Base-by-base conservation (phyloP, 2,797 vertebrate species). In the Nannoperca australis region DNA sequence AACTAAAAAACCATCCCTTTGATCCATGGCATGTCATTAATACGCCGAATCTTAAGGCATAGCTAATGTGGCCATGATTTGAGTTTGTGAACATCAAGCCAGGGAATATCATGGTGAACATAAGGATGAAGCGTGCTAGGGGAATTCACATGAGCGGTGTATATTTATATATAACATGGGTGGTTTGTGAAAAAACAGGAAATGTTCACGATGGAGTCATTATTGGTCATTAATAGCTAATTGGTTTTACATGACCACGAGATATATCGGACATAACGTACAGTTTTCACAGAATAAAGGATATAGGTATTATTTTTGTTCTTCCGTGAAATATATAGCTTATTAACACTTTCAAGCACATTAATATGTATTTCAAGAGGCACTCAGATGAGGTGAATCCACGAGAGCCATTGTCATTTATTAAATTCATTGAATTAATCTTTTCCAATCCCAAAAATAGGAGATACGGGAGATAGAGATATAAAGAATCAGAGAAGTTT, bases 11-110 rank as follows among this genome's bases (percentile, higher is more conserved):
- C 66, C 56, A 44, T 27, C 44, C 34, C 78, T 91, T 84, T 93
- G 89, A 94, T 93, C 88, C 90, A 90, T 88, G 70, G 82, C 85
- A 86, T 91, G 92, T 92, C 88, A 86, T 91, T 92, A 90, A 92
- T 79, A 86, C 90, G 70, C 70, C 13, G 17, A 93, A 91, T 93
- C 92, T 94, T 94, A 94, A 93, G 92, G 93, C 94, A 94, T 94
- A 85, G 82, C 90, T 94, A 94, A 94, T 94, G 92, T 92, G 93
- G 88, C 92, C 92, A 94, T 94, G 94, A 94, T 93, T 88, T 88
- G 89, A 89, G 82, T 89, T 87, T 85, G 85, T 74, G 82, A 89
- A 90, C 89, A 91, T 84, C 78, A 68, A 90, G 90, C 89, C 88
- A 89, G 92, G 92, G 92, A 93, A 94, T 93, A 81, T 84, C 82